Evolutionary conservation across 2,888 invertebrate genomes (phyloP).

Genomic region (Caenorhabditis sp.): DNA sequence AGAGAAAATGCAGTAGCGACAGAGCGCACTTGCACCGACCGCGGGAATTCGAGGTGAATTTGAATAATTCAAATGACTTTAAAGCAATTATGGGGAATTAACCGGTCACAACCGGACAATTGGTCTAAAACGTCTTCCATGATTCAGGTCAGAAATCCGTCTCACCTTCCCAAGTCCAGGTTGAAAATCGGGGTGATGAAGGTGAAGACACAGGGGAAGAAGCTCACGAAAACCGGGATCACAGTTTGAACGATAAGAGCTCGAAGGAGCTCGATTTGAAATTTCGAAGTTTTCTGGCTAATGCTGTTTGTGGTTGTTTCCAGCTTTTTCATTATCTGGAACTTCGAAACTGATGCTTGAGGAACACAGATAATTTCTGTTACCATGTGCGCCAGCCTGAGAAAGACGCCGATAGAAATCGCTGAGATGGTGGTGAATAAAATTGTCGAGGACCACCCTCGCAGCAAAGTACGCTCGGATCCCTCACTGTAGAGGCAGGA

Average conservation of each 20-base stretch:
- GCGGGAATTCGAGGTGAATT: no score
- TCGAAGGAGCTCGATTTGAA: conserved; percentile 21
- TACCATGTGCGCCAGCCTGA: conserved; percentile 19
- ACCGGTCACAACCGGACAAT: no score
- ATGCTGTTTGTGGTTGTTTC: neutral
- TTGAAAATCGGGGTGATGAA: conserved; percentile 23
- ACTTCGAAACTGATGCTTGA: no score
- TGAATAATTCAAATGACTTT: no score
- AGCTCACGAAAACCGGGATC: conserved; percentile 34
- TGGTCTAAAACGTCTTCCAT: neutral
- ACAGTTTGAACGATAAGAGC: conserved; percentile 22
- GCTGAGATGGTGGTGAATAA: conserved; percentile 6
- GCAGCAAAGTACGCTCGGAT: neutral
- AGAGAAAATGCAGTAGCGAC: no score
- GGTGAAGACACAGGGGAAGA: conserved; percentile 20
- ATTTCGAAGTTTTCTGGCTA: conserved; percentile 14
- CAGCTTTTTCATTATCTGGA: conserved; percentile 30
- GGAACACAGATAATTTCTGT: no score
- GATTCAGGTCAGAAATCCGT: neutral
- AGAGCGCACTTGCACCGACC: no score
- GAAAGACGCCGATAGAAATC: neutral
- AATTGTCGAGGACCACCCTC: conserved; percentile 1
- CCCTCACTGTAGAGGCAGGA: conserved; percentile 15
- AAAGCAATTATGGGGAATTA: no score
- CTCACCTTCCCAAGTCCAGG: conserved; percentile 34